Evolutionary conservation across 2,888 invertebrate species (phyloP), one percentile per base, ranked within the genome.

Genomic region (Aquatica leii): DNA sequence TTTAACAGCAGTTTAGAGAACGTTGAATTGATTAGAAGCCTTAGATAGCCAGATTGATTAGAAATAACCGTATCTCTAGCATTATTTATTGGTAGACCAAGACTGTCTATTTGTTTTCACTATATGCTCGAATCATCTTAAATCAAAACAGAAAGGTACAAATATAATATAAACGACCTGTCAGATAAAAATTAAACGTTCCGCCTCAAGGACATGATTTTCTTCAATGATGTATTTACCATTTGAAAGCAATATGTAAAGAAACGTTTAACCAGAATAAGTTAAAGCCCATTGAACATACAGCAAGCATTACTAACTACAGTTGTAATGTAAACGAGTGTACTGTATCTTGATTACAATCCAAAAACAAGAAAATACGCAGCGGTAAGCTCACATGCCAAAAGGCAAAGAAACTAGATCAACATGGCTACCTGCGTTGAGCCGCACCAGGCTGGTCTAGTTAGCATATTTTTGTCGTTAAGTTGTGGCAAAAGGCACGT

Each of bases 1-100:
- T 55, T 69, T 57, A 21, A 69, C 40, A 14, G 68, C 71, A 6
- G 67, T 51, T 56, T 65, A 52, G 17, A 69, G 67, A 34, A 72
- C 61, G 46, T 69, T 51, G 51, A 57, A 14, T n/a, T n/a, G n/a
- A n/a, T n/a, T n/a, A n/a, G n/a, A n/a, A n/a, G n/a, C n/a, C n/a
- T n/a, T n/a, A n/a, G n/a, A n/a, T n/a, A n/a, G 53, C 69, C 20
- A 67, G 12, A 58, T 57, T 62, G 57, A 24, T 21, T 58, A 40
- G 50, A 58, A 51, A 62, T 62, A 43, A 50, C 51, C 46, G 57
- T 34, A 34, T 35, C 65, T 40, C 62, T 21, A 43, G 59, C 59
- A 52, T 59, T 52, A 34, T 59, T 54, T 31, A 59, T 54, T 52
- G 53, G 46, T 41, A 54, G 53, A 53, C 43, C 59, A 58, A 18